A percentile compares a stretch with the other conserved stretches of the same genome.
Conservation (phyloP, 2,797 vertebrate species). For the Brotula barbata region DNA sequence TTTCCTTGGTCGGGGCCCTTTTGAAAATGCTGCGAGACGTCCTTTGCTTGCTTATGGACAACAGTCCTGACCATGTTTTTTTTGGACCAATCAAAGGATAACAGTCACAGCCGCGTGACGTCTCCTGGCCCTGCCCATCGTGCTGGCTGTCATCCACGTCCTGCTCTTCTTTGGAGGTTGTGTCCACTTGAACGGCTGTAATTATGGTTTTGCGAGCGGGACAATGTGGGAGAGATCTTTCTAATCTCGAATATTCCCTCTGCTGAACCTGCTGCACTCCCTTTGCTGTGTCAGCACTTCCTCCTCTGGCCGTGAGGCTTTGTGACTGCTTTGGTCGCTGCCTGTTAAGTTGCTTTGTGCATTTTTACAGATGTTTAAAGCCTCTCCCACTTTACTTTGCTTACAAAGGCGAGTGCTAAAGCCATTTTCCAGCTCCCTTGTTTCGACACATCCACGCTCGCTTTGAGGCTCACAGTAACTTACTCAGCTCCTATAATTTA, state of each 20-base stretch:
- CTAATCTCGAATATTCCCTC: constrained; percentile 56
- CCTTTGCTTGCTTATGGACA: not conserved
- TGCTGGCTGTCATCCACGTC: constrained; percentile 9
- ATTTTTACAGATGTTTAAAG: constrained; percentile 67
- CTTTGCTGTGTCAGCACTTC: constrained; percentile 63
- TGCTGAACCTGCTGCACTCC: constrained; percentile 57
- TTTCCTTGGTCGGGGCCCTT: constrained; percentile 5
- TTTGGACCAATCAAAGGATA: constrained; percentile 8
- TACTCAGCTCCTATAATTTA: constrained; percentile 45
- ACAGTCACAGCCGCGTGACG: constrained; percentile 10
- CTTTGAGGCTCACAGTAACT: constrained; percentile 56
- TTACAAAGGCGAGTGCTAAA: constrained; percentile 55
- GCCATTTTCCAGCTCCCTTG: constrained; percentile 56
- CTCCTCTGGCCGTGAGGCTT: constrained; percentile 41
- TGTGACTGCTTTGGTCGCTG: constrained; percentile 60
- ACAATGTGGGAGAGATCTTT: constrained; percentile 30
- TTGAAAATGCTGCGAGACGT: constrained; percentile 5
- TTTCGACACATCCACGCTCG: constrained; percentile 57
- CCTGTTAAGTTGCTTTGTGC: constrained; percentile 60
- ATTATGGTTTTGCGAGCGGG: constrained; percentile 52
- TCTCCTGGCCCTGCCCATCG: constrained; percentile 16
- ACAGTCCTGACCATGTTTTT: not conserved
- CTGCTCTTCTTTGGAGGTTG: constrained; percentile 38
- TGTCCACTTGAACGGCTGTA: constrained; percentile 48
- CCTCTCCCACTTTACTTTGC: constrained; percentile 45